Conservation (phyloP, 2,888 invertebrate species). For the Leptarthrus brevirostris region DNA sequence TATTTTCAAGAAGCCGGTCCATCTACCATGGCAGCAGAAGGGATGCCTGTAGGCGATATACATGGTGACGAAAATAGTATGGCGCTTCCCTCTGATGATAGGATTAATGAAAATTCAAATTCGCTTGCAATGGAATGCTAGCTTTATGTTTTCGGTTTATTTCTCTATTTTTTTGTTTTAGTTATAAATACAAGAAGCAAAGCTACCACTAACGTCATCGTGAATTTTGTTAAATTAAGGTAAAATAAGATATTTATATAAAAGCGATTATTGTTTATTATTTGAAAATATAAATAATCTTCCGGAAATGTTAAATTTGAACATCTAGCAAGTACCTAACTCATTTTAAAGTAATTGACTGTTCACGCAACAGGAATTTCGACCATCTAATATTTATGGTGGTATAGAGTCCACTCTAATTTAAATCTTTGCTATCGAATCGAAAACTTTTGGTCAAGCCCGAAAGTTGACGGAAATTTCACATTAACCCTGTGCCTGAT, state of each 20-base stretch:
- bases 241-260: slow-evolving; percentile 44
- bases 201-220: neutral
- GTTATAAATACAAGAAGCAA: neutral
- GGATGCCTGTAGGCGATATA: slow-evolving; percentile 42
- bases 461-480: no score
- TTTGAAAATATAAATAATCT: no score
- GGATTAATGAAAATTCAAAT: slow-evolving; percentile 67
- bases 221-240: slow-evolving; percentile 22
- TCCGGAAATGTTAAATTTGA: no score
- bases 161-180: neutral
- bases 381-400: no score
- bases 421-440: no score
- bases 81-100: slow-evolving; percentile 63
- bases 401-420: no score
- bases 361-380: no score
- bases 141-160: neutral
- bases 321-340: no score
- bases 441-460: no score
- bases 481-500: no score
- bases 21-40: slow-evolving; percentile 40
- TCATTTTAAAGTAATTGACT: no score
- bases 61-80: slow-evolving; percentile 64
- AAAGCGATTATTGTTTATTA: no score
- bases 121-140: slow-evolving; percentile 68
- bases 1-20: slow-evolving; percentile 56